These are phyloP conservation scores for Ptychoptera albimana DNA, from an alignment of 2,888 invertebrate species.

Conservation along the genomic window DNA sequence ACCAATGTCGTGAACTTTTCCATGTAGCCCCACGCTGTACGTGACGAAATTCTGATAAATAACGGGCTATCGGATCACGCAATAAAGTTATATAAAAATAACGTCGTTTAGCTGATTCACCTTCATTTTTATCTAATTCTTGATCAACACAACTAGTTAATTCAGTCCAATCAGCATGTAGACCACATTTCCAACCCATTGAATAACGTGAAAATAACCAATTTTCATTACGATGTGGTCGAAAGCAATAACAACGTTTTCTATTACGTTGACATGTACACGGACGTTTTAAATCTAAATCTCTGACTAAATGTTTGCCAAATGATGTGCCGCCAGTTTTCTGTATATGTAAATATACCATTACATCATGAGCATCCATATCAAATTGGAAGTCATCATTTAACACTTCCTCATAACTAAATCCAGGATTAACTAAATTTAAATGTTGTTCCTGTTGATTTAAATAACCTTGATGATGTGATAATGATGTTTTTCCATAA, in stretches of 20 bases:
- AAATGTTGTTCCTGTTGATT: slow-evolving; percentile 20
- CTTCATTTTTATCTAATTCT: slow-evolving; percentile 82
- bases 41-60: slow-evolving; percentile 92
- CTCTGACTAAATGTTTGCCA: slow-evolving; percentile 89
- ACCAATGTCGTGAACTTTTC: slow-evolving; percentile 68
- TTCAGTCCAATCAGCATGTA: slow-evolving; percentile 98
- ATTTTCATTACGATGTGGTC: slow-evolving; percentile 81
- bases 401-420: slow-evolving; percentile 74
- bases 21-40: slow-evolving; percentile 94
- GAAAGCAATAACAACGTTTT: slow-evolving; percentile 83
- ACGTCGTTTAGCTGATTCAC: slow-evolving; percentile 60
- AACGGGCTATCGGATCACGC: slow-evolving; percentile 82
- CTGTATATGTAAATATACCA: slow-evolving; percentile 97
- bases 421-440: slow-evolving; percentile 40
- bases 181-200: slow-evolving; percentile 95
- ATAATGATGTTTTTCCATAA: slow-evolving; percentile 36
- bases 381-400: slow-evolving; percentile 80
- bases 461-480: slow-evolving; percentile 19
- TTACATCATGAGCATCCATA: slow-evolving; percentile 86
- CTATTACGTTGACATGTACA: slow-evolving; percentile 82
- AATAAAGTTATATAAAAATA: slow-evolving; percentile 95
- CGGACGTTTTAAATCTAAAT: slow-evolving; percentile 75
- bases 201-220: slow-evolving; percentile 97
- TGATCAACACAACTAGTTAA: slow-evolving; percentile 81
- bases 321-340: slow-evolving; percentile 98